Evolutionary conservation across 1,140 invertebrate species (phyloP), one percentile per base, ranked within the genome.

Genomic region (Hermetia illucens): DNA sequence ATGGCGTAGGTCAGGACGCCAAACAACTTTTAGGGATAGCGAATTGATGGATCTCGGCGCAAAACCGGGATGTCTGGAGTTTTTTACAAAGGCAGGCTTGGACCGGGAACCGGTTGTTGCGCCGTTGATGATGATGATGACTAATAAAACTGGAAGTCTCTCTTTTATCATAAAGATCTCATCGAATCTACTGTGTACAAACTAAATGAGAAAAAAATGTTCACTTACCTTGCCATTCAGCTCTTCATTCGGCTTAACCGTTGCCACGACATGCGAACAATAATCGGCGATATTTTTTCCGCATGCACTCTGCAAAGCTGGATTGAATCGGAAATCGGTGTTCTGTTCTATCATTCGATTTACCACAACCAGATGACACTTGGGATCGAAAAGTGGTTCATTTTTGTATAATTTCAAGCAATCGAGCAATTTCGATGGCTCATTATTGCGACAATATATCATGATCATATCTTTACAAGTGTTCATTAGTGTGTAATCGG

Each of bases 271-370:
- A 39, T 54, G 44, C 2, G 58, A 61, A 36, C 84, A 89, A 51
- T 76, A 82, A 51, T 76, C 77, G 44, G 61, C 63, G n/a, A 76
- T 76, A 50, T 90, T 88, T 43, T 63, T 50, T 21, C 69, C 65
- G 52, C 90, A 95, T 4, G 75, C 72, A 42, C 75, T 75, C 55
- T 86, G 79, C 20, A 98, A 66, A 5, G 75, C 69, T 12, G 86
- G 84, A 68, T 98, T 96, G 33, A 98, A 79, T 45, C 92, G 72
- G 50, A 87, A 88, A 64, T 98, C 92, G 31, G 77, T 72, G 57
- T 87, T 90, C 64, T 93, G 87, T 59, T 91, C 87, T 38, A 90
- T 80, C 75, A 95, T 82, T 54, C 94, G 70, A 58, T 82, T 79
- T 6, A 88, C 67, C 3, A 98, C 79, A 10, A 96, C 72, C 35